Percentiles rank a stretch among this genome's conserved stretches.
Conservation (phyloP, 2,888 invertebrate species). For the Chrysotoxum bicinctum region DNA sequence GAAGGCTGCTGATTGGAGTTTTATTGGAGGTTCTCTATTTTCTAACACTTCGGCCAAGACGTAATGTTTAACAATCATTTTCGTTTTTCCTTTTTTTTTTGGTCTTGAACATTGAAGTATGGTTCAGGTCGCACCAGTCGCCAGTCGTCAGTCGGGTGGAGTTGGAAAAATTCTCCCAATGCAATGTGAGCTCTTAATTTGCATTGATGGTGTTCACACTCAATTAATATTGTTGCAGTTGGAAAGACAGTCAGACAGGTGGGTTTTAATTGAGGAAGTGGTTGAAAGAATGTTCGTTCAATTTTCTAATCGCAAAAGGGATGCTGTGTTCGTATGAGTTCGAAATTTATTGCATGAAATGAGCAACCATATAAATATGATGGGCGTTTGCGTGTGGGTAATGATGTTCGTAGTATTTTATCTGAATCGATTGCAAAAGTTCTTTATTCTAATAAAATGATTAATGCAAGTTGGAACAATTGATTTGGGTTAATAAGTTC, state of each 20-base stretch:
- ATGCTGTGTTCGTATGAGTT: slow-evolving; percentile 7
- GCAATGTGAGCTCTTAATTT: slow-evolving; percentile 67
- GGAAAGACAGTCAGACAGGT: slow-evolving; percentile 45
- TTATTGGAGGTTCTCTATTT: slow-evolving; percentile 55
- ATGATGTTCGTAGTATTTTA: not conserved
- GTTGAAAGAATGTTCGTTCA: not conserved
- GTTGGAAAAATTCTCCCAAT: slow-evolving; percentile 28
- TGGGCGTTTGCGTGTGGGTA: not conserved
- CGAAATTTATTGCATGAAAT: not conserved
- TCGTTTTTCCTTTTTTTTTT: not conserved
- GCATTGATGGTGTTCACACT: slow-evolving; percentile 71
- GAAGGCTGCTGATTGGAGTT: slow-evolving; percentile 66
- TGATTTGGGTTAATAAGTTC: not conserved
- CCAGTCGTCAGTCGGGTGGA: not conserved
- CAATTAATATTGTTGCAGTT: slow-evolving; percentile 64
- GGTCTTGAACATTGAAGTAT: not conserved
- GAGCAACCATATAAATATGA: not conserved
- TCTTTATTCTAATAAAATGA: not conserved
- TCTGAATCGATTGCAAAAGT: not conserved
- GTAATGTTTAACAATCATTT: slow-evolving; percentile 11
- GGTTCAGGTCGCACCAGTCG: slow-evolving; percentile 26
- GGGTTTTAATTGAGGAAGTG: slow-evolving; percentile 65
- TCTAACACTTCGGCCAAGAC: slow-evolving; percentile 17
- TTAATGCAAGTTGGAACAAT: not conserved
- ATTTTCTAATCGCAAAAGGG: slow-evolving; percentile 28